Evolutionary conservation across 2,113 vertebrate species (phyloP).

Genomic region (Echinops telfairi): DNA sequence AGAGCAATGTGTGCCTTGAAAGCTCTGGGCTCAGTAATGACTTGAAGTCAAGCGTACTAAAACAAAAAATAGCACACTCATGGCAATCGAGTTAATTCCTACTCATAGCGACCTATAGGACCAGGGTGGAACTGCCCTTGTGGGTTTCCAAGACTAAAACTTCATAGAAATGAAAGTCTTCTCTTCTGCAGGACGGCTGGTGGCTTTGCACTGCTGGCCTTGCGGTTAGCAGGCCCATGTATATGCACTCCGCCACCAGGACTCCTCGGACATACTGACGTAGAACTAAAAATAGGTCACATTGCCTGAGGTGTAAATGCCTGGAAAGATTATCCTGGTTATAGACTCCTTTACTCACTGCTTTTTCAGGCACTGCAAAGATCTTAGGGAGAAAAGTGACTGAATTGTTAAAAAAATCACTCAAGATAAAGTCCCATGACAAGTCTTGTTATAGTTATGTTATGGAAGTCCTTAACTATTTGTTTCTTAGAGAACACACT

Average conservation of each 20-base stretch:
- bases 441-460: constrained; percentile 5
- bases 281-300: constrained; percentile 41
- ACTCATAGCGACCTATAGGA: no score
- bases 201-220: no score
- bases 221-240: no score
- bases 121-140: no score
- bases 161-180: no score
- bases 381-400: background rate
- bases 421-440: background rate
- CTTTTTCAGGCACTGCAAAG: constrained; percentile 18
- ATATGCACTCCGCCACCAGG: no score
- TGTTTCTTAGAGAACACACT: constrained; percentile 43
- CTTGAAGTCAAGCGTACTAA: background rate
- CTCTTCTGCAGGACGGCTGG: no score
- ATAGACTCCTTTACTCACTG: constrained; percentile 19
- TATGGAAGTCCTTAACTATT: background rate
- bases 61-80: no score
- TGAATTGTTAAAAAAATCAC: background rate
- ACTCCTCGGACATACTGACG: background rate
- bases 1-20: background rate
- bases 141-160: no score
- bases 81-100: no score
- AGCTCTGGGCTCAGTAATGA: background rate
- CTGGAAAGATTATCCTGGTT: constrained; percentile 53
- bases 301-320: constrained; percentile 53